Base-by-base conservation (phyloP, 1,140 invertebrate genomes). In the Polyergus mexicanus region DNA sequence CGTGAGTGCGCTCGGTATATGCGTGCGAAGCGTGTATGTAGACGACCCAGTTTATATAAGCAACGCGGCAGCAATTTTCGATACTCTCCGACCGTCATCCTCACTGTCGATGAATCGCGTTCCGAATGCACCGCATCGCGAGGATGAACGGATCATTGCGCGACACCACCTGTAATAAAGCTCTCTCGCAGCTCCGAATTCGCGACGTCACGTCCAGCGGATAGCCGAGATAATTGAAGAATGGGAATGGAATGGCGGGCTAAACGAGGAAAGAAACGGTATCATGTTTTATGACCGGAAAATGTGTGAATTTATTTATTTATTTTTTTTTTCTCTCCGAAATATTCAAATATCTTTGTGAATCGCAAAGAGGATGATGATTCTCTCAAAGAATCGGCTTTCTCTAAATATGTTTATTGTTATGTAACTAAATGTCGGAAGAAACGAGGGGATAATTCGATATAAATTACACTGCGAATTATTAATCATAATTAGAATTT, bases 31-130 rank as follows among this genome's bases (percentile, higher is more conserved):
- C 41, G 60, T 56, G 22, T 22, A 10, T 41, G 25, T 6, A 16
- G 22, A 44, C 51, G 66, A 81, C 66, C 78, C 78, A 74, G 78
- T 83, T 81, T 83, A 60, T 68, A 83, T 72, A 72, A 60, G 68
- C 78, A 72, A 83, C 54, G n/a, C 54, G 68, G 35, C 78, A 47
- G 51, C 68, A 35, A 83, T 74, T 83, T 83, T 83, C 68, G 63
- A 62, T 62, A 66, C 58, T 38, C 19, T 28, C n/a, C n/a, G 16
- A 1, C 10, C 65, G 13, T 47, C 54, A 22, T 19, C 38, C 54
- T n/a, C 28, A 11, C 41, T 11, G 41, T 38, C 66, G 51, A 58
- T 22, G 77, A 58, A 71, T 71, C 66, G 78, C 66, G 78, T 60
- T 60, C 19, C 68, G 78, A 72, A 71, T 60, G 66, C 78, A 16